phyloP scores from a whole-genome alignment of 2,888 invertebrate species.

The Scelioninae gen. 1 region DNA sequence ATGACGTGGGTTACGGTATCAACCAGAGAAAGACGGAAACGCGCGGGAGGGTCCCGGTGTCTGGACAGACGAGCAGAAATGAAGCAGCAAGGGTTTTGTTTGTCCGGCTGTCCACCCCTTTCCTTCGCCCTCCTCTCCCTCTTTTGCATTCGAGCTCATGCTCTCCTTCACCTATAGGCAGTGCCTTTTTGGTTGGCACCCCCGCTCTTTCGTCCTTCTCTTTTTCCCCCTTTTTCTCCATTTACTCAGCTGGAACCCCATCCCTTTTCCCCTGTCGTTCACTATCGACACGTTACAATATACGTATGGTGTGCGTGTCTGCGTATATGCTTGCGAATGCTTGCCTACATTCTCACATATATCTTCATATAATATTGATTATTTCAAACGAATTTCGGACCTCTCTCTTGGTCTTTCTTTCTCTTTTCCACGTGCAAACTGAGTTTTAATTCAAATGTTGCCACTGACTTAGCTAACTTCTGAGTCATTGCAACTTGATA shows the following conservation, averaged over 20 bases:
- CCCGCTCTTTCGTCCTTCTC: constrained; percentile 51
- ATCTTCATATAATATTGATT: constrained; percentile 82
- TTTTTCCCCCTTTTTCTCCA: constrained; percentile 57
- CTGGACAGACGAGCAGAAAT: constrained; percentile 84
- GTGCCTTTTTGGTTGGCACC: constrained; percentile 50
- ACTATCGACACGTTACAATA: constrained; percentile 78
- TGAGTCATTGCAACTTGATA: constrained; percentile 49
- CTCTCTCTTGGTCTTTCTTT: constrained; percentile 37
- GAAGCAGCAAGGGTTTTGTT: constrained; percentile 84
- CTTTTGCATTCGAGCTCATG: constrained; percentile 63
- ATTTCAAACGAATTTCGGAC: constrained; percentile 78
- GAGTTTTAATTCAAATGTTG: constrained; percentile 43
- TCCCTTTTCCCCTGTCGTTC: constrained; percentile 56
- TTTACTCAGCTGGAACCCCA: constrained; percentile 54
- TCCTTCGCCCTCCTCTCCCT: constrained; percentile 72
- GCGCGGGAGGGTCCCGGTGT: constrained; percentile 80
- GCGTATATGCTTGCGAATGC: constrained; percentile 73
- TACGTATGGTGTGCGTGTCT: constrained; percentile 59
- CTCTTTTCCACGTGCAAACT: constrained; percentile 36
- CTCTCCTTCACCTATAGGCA: constrained; percentile 55
- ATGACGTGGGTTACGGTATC: constrained; percentile 73
- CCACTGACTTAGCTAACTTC: constrained; percentile 27
- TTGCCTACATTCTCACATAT: constrained; percentile 80
- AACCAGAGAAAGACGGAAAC: constrained; percentile 75
- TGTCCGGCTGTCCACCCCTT: constrained; percentile 84